These are phyloP conservation scores for Pseudomyrmex cubaensis DNA, from an alignment of 1,140 invertebrate species.

Conservation along the genomic window DNA sequence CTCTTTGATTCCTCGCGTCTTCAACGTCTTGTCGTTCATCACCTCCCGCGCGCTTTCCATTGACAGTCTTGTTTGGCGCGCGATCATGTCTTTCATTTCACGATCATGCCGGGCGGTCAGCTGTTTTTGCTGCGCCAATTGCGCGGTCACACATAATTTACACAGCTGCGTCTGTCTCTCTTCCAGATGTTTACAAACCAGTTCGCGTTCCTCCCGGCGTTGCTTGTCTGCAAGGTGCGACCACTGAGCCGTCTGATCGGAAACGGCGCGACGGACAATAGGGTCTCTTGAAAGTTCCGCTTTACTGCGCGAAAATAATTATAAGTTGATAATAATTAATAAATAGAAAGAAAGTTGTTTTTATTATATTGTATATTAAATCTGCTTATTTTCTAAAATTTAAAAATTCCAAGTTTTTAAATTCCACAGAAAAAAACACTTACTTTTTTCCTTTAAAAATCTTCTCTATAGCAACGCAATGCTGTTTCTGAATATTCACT, in stretches of 20 bases:
- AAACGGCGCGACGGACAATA: slow-evolving; percentile 91
- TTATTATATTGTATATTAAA: not conserved
- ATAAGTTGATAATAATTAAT: too few species aligned
- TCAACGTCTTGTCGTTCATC: slow-evolving; percentile 97
- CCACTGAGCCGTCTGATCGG: slow-evolving; percentile 97
- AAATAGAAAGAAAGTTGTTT: too few species aligned
- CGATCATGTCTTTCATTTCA: slow-evolving; percentile 98
- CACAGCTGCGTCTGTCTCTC: slow-evolving; percentile 94
- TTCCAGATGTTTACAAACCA: slow-evolving; percentile 92
- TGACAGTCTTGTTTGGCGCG: slow-evolving; percentile 96
- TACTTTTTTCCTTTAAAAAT: slow-evolving; percentile 96
- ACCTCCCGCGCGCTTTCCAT: slow-evolving; percentile 99
- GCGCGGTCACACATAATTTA: slow-evolving; percentile 94
- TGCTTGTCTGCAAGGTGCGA: slow-evolving; percentile 95
- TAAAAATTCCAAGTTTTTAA: too few species aligned
- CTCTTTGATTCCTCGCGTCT: slow-evolving; percentile 99
- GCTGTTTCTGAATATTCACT: slow-evolving; percentile 95
- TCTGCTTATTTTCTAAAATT: not conserved
- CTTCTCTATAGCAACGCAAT: slow-evolving; percentile 98
- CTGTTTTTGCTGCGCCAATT: slow-evolving; percentile 95
- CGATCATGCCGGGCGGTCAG: slow-evolving; percentile 95
- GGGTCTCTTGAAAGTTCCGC: slow-evolving; percentile 92
- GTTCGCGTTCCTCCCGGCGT: slow-evolving; percentile 95
- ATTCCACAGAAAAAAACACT: slow-evolving; percentile 77
- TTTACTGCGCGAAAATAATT: slow-evolving; percentile 87